phyloP scores from a whole-genome alignment of 2,113 vertebrate genomes.

The Nesogale talazaci region DNA sequence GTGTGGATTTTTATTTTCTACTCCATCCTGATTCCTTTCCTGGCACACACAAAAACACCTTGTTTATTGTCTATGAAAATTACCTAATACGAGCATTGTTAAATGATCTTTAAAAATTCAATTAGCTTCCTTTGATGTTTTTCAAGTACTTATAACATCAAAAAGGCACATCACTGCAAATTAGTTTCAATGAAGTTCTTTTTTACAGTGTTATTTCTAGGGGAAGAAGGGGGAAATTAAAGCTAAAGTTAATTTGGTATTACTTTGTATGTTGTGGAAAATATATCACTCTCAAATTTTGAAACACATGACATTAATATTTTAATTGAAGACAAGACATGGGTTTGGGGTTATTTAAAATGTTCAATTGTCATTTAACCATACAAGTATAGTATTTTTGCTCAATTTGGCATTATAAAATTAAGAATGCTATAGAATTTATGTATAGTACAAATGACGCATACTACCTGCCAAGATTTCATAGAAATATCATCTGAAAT shows the following conservation, averaged over 20 bases:
- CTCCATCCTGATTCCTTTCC: slow-evolving; percentile 48
- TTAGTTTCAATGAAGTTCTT: slow-evolving; percentile 82
- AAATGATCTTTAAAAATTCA: slow-evolving; percentile 84
- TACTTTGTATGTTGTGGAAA: neutral
- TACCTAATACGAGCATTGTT: slow-evolving; percentile 76
- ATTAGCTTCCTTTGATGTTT: slow-evolving; percentile 78
- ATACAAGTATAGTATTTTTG: neutral
- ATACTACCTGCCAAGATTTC: neutral
- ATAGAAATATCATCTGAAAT: slow-evolving; percentile 29
- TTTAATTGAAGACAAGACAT: slow-evolving; percentile 25
- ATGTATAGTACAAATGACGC: neutral
- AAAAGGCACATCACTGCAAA: slow-evolving; percentile 82
- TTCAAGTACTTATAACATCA: slow-evolving; percentile 77
- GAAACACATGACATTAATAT: slow-evolving; percentile 1
- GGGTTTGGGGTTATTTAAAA: slow-evolving; percentile 24
- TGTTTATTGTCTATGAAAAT: slow-evolving; percentile 76
- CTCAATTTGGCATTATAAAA: neutral
- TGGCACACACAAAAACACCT: slow-evolving; percentile 49
- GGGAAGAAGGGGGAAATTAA: neutral
- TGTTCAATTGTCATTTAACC: neutral
- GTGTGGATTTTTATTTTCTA: neutral
- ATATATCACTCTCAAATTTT: slow-evolving; percentile 20
- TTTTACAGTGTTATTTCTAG: slow-evolving; percentile 71
- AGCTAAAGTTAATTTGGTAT: slow-evolving; percentile 46
- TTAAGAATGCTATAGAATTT: neutral